These are phyloP conservation scores for Dipodomys merriami DNA, from an alignment of 2,113 vertebrate species.

Conservation along the genomic window DNA sequence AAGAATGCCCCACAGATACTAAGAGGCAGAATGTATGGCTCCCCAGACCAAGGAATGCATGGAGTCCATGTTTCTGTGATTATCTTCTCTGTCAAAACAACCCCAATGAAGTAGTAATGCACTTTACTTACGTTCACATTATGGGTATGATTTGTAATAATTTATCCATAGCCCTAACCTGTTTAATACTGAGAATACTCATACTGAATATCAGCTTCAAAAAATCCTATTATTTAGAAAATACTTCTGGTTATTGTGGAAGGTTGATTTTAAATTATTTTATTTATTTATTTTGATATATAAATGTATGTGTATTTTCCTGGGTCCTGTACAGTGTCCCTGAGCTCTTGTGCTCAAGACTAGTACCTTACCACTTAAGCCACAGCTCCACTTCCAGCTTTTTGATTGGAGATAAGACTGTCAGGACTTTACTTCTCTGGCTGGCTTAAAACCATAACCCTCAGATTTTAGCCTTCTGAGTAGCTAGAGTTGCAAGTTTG, in stretches of 20 bases:
- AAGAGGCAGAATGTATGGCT: neutral
- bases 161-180: neutral
- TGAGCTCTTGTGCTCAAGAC: too few species aligned
- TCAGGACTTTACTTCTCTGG: too few species aligned
- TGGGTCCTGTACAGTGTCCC: too few species aligned
- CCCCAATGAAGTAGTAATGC: neutral
- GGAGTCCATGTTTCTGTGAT: neutral
- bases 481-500: too few species aligned
- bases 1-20: neutral
- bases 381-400: too few species aligned
- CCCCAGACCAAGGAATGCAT: neutral
- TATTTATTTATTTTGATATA: too few species aligned
- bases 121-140: neutral
- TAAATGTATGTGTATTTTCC: too few species aligned
- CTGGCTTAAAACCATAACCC: too few species aligned
- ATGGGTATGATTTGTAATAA: neutral
- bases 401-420: too few species aligned
- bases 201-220: neutral
- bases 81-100: neutral
- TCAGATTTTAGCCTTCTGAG: too few species aligned
- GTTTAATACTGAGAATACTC: neutral
- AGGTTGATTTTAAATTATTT: too few species aligned
- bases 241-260: neutral
- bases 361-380: too few species aligned
- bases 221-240: neutral